Evolutionary conservation across 2,113 vertebrate species (phyloP), one percentile per base, ranked within the genome.

Genomic region (Esox niger): DNA sequence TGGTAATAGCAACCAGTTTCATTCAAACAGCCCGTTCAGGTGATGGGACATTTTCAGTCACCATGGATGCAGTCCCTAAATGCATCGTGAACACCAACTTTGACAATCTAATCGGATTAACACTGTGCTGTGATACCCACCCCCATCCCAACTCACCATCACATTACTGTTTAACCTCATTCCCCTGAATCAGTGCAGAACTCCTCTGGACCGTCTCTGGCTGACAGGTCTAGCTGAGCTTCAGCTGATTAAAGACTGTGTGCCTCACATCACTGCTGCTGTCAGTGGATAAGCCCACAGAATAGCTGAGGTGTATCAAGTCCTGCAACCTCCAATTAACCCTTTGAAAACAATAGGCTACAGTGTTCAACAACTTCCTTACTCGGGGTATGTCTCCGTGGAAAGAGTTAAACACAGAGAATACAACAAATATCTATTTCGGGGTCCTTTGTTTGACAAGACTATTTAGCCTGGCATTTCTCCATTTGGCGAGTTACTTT

Each of bases 81-180:
- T 15, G 38, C 47, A 52, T 8, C 6, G 15, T n/a, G 8, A 23
- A 52, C 47, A 52, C 47, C 17, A 21, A n/a, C 6, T 52, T 17
- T 52, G 21, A 52, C 47, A 8, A 52, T 21, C 47, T 15, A 52
- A 52, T 52, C 47, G 21, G 47, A 52, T 21, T n/a, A 59, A 59
- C 29, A 31, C 29, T 20, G 56, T 31, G 5, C 56, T 7, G 38
- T 43, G 17, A 25, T 31, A 63, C 23, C 0, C 55, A 55, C 54
- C 56, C 74, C 57, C 78, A 69, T 74, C 68, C 15, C 57, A 20
- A 11, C 29, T 6, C 27, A 20, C 15, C 27, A 59, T 60, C 26
- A 52, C 61, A 76, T 77, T 79, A 70, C 21, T 70, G 4, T 74
- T 31, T 83, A 75, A 87, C 82, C 70, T 32, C 15, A 84, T 84